Base-by-base conservation (phyloP, 1,140 invertebrate species). In the Drosophila micromelanica region DNA sequence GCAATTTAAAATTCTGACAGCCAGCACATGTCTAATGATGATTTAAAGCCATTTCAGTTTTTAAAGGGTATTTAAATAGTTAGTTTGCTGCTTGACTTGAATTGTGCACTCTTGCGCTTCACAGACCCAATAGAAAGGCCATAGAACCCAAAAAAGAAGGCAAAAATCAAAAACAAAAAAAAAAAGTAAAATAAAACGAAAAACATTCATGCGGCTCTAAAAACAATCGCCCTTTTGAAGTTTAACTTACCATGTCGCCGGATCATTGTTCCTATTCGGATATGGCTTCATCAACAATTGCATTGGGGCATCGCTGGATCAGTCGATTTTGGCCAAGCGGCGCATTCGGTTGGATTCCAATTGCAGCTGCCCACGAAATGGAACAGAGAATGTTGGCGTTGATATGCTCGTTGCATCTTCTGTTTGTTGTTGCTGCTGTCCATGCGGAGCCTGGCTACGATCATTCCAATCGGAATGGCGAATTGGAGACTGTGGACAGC, bases 211-310 rank as follows among this genome's bases (percentile, higher is more conserved):
- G 38, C 30, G 57, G 48, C 20, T 9, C 42, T n/a, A 65, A 71
- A 61, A 56, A 87, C 82, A 85, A 86, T 78, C 55, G 38, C 48
- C 78, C 78, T 55, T 73, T 86, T 86, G 68, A 78, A 81, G 82
- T 81, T 81, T 38, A 87, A 73, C 72, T 86, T 75, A 86, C 67
- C 82, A 86, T 86, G 68, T 87, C 82, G 78, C 78, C 82, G 82
- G 63, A 68, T 64, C 46, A 86, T 85, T 85, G 67, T 80, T 62
- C 5, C 5, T 37, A 12, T 37, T 45, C 43, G n/a, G 30, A 35
- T 27, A 27, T 71, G 46, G 72, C 72, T 49, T 73, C 30, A 59
- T 46, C 63, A 60, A 76, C 70, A 62, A 76, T 70, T 64, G 48
- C 70, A 51, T 30, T 30, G n/a, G 32, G n/a, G 56, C 45, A 30